These are phyloP conservation scores for Elanus axillaris DNA, from an alignment of 2,113 vertebrate species.

Conservation along the genomic window DNA sequence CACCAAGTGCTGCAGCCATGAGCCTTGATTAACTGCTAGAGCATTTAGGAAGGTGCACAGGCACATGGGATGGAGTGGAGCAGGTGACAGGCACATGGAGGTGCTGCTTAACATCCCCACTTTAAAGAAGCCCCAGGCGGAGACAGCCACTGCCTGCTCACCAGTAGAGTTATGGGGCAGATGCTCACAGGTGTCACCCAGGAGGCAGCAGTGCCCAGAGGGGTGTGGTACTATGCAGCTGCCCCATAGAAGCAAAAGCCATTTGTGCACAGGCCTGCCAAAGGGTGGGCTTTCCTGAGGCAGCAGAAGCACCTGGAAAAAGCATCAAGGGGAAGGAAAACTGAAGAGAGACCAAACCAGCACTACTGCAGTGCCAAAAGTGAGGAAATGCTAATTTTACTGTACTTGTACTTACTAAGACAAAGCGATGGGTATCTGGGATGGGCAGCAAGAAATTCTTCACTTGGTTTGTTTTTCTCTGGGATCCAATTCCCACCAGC, in stretches of 20 bases:
- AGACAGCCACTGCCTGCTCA: background rate
- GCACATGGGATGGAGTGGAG: background rate
- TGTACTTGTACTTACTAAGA: slow-evolving; percentile 75
- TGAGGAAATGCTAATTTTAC: background rate
- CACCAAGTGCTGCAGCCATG: fast-evolving
- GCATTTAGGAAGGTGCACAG: background rate
- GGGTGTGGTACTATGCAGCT: background rate
- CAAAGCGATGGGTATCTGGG: slow-evolving; percentile 83
- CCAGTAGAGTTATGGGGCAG: background rate
- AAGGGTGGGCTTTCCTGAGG: background rate
- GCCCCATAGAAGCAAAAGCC: background rate
- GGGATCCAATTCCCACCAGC: slow-evolving; percentile 79
- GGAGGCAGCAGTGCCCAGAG: background rate
- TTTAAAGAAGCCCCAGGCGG: background rate
- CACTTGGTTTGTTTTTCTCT: slow-evolving; percentile 66
- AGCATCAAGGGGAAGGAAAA: background rate
- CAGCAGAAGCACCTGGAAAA: background rate
- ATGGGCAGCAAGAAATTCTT: slow-evolving; percentile 80
- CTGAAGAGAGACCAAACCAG: background rate
- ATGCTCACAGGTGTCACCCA: background rate
- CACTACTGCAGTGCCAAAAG: background rate
- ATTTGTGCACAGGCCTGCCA: no score
- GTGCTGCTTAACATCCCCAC: background rate
- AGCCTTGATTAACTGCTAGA: background rate
- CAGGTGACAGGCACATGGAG: background rate